Conservation (phyloP, 1,140 invertebrate genomes). For the Cotesia typhae region DNA sequence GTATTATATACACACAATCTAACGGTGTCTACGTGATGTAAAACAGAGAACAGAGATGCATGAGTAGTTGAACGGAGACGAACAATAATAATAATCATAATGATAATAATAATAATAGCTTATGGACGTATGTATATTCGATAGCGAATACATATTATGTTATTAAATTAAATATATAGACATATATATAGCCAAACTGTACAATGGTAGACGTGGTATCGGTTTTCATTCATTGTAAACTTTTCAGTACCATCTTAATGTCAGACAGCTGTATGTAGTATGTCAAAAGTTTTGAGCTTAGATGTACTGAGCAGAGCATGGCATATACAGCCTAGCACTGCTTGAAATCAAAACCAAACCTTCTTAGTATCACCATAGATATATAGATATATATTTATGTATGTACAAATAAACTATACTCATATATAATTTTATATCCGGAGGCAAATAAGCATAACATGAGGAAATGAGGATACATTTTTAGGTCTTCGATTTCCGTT, state of each 20-base stretch:
- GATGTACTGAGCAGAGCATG: background rate
- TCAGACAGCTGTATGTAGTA: background rate
- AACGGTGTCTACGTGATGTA: conserved; percentile 1
- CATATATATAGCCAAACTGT: conserved; percentile 9
- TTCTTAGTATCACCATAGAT: background rate
- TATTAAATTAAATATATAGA: background rate
- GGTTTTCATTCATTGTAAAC: conserved; percentile 39
- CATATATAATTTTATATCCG: conserved; percentile 9
- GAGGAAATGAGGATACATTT: conserved; percentile 36
- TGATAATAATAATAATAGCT: too few relatives aligned
- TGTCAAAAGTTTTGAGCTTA: too few relatives aligned
- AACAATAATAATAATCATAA: background rate
- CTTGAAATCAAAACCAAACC: background rate
- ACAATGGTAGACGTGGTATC: conserved; percentile 38
- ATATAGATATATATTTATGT: background rate
- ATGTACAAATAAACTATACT: background rate
- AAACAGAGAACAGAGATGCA: background rate
- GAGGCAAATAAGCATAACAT: conserved; percentile 35
- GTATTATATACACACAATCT: conserved; percentile 11
- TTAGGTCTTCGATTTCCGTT: conserved; percentile 28
- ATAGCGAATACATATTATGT: background rate
- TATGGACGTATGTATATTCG: background rate
- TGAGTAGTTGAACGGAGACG: conserved; percentile 1
- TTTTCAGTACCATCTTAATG: background rate
- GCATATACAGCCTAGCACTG: background rate